Base-by-base conservation (phyloP, 2,888 invertebrate genomes). In the Eristalis pertinax region DNA sequence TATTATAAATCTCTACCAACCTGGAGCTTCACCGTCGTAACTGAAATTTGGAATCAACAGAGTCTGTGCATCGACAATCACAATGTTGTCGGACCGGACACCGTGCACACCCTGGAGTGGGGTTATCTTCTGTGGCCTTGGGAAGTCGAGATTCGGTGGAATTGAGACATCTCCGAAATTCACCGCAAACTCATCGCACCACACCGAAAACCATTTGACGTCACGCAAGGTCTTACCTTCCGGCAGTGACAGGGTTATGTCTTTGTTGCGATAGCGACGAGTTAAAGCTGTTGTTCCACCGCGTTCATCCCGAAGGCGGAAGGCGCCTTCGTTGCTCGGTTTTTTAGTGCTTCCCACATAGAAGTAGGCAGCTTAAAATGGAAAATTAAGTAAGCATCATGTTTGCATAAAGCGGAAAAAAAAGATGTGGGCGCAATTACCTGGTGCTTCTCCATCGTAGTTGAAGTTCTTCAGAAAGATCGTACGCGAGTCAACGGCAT, bases 51-150 rank as follows among this genome's bases (percentile, higher is more conserved):
- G 98, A 90, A 98, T 95, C 89, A 98, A 95, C 89, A 98, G 95
- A 22, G 98, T 98, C 94, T 98, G 98, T 24, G 98, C 97, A 93
- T 98, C 98, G 63, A 98, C 98, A 88, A 98, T 95, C 63, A 98
- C 97, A 89, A 98, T 95, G 89, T 96, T 96, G 91, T 98, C 98
- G 0, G 98, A 98, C 50, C 95, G 94, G 2, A 98, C 97, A 29
- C 95, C 96, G 92, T 98, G 98, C 74, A 97, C 96, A 29, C 97
- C 97, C 78, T 95, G 94, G 88, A 98, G 94, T 2, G 95, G 94
- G 8, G 95, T 95, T 89, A 98, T 94, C 93, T 97, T 96, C 90
- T 97, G 97, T 0, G 98, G 98, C 88, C 95, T 95, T 0, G 98
- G 98, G 92, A 95, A 96, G 91, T 97, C 97, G 92, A 97, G 94